Base-by-base conservation (phyloP, 2,797 vertebrate genomes). In the Micromesistius poutassou region DNA sequence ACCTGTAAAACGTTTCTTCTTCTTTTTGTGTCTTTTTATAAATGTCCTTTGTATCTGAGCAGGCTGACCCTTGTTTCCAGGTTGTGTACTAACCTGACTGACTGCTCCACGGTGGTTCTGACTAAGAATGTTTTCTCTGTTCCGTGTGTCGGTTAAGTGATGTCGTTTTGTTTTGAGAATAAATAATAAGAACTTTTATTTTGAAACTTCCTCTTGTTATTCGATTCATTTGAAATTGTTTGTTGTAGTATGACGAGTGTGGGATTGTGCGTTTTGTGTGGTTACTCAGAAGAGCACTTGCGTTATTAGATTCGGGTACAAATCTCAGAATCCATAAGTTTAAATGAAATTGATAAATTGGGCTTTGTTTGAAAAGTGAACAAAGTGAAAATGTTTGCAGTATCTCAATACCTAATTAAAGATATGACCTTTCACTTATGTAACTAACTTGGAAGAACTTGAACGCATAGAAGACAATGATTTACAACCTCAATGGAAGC, bases 71-170 rank as follows among this genome's bases (percentile, higher is more conserved):
- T 14, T 71, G 9, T 28, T 30, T 30, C 30, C 30, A 71, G 30
- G 6, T 30, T n/a, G 62, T 68, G 62, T 62, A 62, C 55, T 68
- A 68, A 68, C 62, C 4, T 66, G n/a, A n/a, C 50, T 55, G 50
- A 55, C 50, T 35, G 46, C 6, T 62, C n/a, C n/a, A 30, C n/a
- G 25, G 28, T 25, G 10, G 70, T 71, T 71, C 31, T 30, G 70
- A 71, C 30, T 72, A 36, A 76, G 74, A 74, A 72, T 82, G 66
- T 80, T 68, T 25, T 62, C 50, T 12, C 46, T 55, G 46, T 55
- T 72, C 2, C 33, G 1, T 71, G 25, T 72, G 31, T 25, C 31
- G 7, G 71, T 73, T 28, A 73, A 73, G 72, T n/a, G 46, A 14
- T 40, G n/a, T 73, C n/a, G 19, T 74, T 22, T 73, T 16, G 33